These are phyloP conservation scores for Fundulus diaphanus DNA, from an alignment of 2,797 vertebrate genomes.

Conservation along the genomic window DNA sequence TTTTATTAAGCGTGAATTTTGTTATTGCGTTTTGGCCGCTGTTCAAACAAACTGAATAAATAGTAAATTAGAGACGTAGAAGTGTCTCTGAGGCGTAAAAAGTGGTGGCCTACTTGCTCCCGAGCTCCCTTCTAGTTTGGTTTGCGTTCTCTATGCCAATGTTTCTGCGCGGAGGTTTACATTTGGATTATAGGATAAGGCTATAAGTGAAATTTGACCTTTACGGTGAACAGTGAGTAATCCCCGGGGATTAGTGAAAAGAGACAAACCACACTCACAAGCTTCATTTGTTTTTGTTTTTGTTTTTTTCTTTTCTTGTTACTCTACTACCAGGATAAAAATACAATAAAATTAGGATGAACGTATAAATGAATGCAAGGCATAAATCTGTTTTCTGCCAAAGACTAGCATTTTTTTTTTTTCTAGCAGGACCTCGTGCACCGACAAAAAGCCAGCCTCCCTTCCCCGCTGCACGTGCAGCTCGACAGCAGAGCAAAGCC, in stretches of 20 bases:
- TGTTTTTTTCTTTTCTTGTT: conserved; percentile 12
- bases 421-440: conserved; percentile 27
- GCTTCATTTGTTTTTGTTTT: background rate
- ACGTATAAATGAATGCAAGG: too few relatives aligned
- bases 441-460: conserved; percentile 30
- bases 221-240: conserved; percentile 9
- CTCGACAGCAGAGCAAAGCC: conserved; percentile 51
- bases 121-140: background rate
- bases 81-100: background rate
- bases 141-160: background rate
- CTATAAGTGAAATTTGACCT: conserved; percentile 41
- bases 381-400: conserved; percentile 21
- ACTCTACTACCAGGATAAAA: conserved; percentile 8
- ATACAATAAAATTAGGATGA: conserved; percentile 25
- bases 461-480: conserved; percentile 32
- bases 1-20: conserved; percentile 4
- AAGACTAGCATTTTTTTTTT: conserved; percentile 26
- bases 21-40: background rate
- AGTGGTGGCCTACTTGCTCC: conserved; percentile 10
- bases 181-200: conserved; percentile 30
- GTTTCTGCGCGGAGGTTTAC: conserved; percentile 11
- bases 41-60: background rate
- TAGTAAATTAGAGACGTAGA: background rate
- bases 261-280: conserved; percentile 14
- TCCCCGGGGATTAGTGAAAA: conserved; percentile 21